A percentile compares a stretch with the other conserved stretches of the same genome.
Evolutionary conservation across 2,797 vertebrate genomes (phyloP).

Genomic region (Spinibarbus caldwelli): DNA sequence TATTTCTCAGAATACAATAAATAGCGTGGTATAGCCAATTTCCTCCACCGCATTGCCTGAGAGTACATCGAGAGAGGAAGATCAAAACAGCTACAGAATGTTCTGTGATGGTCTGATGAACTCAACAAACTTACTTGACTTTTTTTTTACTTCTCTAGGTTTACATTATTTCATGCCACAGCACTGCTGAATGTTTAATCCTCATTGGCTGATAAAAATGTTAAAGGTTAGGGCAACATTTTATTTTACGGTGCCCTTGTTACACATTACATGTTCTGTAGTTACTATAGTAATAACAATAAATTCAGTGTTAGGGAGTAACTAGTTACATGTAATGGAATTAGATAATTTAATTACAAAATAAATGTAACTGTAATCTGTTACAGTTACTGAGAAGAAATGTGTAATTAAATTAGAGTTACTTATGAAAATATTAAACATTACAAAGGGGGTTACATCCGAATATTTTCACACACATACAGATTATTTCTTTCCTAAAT

Average conservation of each 20-base stretch:
- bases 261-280: background rate
- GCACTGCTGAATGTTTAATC: background rate
- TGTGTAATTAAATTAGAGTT: too few species aligned
- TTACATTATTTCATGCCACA: background rate
- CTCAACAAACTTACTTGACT: background rate
- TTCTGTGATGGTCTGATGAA: slow-evolving; percentile 8
- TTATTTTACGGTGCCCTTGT: background rate
- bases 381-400: too few species aligned
- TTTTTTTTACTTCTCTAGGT: background rate
- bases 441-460: too few species aligned
- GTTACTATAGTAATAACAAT: background rate
- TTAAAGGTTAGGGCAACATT: background rate
- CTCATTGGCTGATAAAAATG: background rate
- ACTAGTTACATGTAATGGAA: too few species aligned
- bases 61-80: slow-evolving; percentile 3
- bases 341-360: too few species aligned
- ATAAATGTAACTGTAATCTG: too few species aligned
- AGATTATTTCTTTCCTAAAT: too few species aligned
- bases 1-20: slow-evolving; percentile 21
- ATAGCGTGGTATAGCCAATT: background rate
- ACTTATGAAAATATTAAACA: too few species aligned
- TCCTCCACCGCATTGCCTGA: background rate
- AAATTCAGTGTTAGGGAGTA: too few species aligned
- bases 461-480: too few species aligned
- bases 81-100: too few species aligned